Evolutionary conservation across 2,797 vertebrate genomes (phyloP).

Genomic region (Chiroxiphia lanceolata): DNA sequence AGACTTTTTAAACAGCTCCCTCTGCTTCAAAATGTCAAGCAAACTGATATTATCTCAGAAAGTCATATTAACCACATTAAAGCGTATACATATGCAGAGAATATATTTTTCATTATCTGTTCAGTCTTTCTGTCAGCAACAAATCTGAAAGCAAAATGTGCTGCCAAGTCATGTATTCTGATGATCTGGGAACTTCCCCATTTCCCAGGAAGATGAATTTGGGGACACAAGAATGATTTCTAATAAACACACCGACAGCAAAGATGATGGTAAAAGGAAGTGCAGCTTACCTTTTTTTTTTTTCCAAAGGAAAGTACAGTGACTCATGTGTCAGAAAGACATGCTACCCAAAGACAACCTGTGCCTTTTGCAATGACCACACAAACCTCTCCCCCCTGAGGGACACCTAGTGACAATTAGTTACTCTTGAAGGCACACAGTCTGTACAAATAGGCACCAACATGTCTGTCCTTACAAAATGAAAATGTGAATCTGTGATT

Average conservation of each 20-base stretch:
- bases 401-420: neutral
- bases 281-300: neutral
- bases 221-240: neutral
- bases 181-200: constrained; percentile 34
- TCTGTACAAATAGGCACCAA: neutral
- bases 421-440: neutral
- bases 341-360: neutral
- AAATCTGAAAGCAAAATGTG: constrained; percentile 25
- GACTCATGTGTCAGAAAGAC: constrained; percentile 40
- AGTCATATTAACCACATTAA: neutral
- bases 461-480: neutral
- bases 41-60: neutral
- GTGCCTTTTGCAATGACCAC: neutral
- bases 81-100: neutral
- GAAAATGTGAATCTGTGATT: neutral
- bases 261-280: constrained; percentile 28
- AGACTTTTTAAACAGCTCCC: neutral
- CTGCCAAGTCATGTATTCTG: constrained; percentile 40
- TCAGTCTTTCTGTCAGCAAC: constrained; percentile 15
- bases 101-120: neutral
- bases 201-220: constrained; percentile 54
- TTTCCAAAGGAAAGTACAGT: constrained; percentile 43
- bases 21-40: neutral
- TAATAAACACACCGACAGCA: constrained; percentile 16
- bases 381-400: neutral